Evolutionary conservation across 2,797 vertebrate genomes (phyloP), one percentile per base, ranked within the genome.

Genomic region (Rhinichthys osculus): DNA sequence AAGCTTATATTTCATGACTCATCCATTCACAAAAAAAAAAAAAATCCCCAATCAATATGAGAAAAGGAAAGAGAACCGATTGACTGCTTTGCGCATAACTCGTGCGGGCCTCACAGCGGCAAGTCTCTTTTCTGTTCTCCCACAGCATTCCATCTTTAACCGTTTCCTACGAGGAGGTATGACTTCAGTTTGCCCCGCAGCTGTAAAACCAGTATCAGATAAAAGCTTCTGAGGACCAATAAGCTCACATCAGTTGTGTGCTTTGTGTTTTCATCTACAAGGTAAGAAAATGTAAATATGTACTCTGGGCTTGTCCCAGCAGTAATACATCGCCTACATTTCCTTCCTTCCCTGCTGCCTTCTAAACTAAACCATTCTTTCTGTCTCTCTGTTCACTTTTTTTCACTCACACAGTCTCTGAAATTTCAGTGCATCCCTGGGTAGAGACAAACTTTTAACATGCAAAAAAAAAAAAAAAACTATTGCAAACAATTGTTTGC

Each of bases 1-100:
- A 93, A 93, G 93, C 93, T 94, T 94, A 93, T 92, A 94, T 93
- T 94, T 93, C 92, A 93, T 95, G 94, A 94, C 92, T 93, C 93
- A 89, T 67, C 17, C 91, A 90, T 92, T 90, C 85, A 93, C 6
- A 7, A 5, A 62, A 13, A 62, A 59, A 59, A 93, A 89, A 67
- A 59, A 72, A 70, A 50, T 42, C 27, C 27, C 42, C 14, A 85
- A 87, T 74, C 78, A 81, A 80, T 80, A 85, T 21, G 5, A 64
- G 67, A 44, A 57, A 59, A 64, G 40, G 38, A 71, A 79, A 27
- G 79, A 69, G 44, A 72, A 80, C 11, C 10, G 40, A 71, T 19
- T 27, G 52, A 71, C 64, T 27, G 42, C 35, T 78, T 84, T 84
- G 83, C n/a, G 5, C 17, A 4, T 47, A 62, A 62, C 64, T 84